Conservation (phyloP, 2,113 vertebrate species). For the Tilapia sparmanii region DNA sequence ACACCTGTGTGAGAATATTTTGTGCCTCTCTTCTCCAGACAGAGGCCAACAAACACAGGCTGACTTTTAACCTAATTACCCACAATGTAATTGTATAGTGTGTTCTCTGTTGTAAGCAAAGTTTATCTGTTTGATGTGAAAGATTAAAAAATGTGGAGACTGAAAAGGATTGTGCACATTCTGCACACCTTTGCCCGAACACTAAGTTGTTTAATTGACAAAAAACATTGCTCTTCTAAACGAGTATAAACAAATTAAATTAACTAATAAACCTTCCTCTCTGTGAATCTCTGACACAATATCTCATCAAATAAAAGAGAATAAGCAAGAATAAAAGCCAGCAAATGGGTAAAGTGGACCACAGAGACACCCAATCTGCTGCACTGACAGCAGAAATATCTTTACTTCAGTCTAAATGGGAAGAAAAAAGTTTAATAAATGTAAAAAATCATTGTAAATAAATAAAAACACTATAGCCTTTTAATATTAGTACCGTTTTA, state of each 20-base stretch:
- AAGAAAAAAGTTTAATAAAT: background rate
- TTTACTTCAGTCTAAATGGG: too few relatives aligned
- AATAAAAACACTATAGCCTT: background rate
- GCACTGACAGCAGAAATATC: rapidly evolving
- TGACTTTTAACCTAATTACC: background rate
- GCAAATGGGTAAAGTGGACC: background rate
- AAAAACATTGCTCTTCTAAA: background rate
- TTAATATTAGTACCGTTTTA: background rate
- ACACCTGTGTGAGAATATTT: background rate
- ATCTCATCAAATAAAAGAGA: background rate
- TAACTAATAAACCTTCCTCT: background rate
- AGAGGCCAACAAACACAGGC: background rate
- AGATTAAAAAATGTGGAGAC: background rate
- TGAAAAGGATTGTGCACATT: background rate
- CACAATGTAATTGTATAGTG: background rate
- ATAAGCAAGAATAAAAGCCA: background rate
- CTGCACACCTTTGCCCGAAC: background rate
- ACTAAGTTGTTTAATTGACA: background rate
- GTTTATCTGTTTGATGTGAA: background rate
- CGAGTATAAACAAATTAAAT: background rate
- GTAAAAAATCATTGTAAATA: background rate
- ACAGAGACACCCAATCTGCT: rapidly evolving
- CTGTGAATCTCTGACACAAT: background rate
- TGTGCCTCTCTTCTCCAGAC: background rate
- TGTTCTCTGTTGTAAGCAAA: background rate